Evolutionary conservation across 2,888 invertebrate species (phyloP).

Genomic region (Fragum sueziense): DNA sequence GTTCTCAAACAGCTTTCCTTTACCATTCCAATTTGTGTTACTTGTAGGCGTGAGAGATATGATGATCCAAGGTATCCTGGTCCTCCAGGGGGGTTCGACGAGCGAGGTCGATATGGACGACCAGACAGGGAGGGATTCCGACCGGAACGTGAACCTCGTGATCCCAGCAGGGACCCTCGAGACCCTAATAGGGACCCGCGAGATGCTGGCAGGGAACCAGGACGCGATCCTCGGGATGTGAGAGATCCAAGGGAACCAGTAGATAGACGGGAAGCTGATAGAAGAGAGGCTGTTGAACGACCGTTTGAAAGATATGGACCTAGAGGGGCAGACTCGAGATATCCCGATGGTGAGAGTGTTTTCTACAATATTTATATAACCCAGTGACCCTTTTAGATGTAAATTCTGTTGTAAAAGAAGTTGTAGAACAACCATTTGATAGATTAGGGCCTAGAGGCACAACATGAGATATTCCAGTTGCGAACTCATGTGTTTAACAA

Average conservation of each 20-base stretch:
- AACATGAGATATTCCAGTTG: constrained; percentile 46
- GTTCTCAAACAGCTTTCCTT: too few species aligned
- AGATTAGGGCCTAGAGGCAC: constrained; percentile 40
- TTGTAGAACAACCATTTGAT: constrained; percentile 44
- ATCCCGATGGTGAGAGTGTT: constrained; percentile 29
- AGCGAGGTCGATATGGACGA: constrained; percentile 34
- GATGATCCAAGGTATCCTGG: constrained; percentile 41
- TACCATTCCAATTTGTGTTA: too few species aligned
- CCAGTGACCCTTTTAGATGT: too few species aligned
- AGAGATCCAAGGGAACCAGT: neutral
- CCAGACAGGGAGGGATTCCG: constrained; percentile 43
- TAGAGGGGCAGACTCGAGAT: constrained; percentile 39
- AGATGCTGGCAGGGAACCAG: neutral
- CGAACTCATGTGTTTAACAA: too few species aligned
- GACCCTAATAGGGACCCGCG: neutral
- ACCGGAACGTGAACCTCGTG: constrained; percentile 40
- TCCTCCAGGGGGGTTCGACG: constrained; percentile 35
- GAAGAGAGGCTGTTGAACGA: constrained; percentile 42
- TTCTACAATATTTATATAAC: too few species aligned
- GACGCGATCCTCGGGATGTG: neutral
- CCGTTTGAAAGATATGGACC: constrained; percentile 50
- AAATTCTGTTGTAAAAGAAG: too few species aligned
- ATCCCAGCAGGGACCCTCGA: constrained; percentile 12
- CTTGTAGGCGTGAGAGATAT: constrained; percentile 45
- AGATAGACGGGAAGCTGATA: constrained; percentile 35